Conservation (phyloP, 1,140 invertebrate species). For the Drosophila virilis region DNA sequence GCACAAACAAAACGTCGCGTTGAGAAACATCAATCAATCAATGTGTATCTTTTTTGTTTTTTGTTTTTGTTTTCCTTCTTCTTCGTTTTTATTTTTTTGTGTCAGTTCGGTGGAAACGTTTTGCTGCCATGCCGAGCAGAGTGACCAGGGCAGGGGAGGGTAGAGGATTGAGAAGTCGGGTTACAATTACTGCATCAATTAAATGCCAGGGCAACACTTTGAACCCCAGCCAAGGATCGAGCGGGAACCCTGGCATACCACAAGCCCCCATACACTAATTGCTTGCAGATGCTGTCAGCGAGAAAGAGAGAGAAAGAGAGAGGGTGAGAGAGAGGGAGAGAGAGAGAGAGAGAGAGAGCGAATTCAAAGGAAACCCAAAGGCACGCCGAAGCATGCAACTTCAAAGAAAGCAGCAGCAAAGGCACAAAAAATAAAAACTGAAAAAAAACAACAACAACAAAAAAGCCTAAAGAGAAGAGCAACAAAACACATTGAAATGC, state of each 20-base stretch:
- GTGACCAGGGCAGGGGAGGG: neutral
- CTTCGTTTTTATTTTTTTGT: constrained; percentile 34
- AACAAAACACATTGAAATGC: constrained; percentile 74
- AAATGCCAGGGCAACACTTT: constrained; percentile 80
- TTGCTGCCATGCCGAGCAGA: constrained; percentile 11
- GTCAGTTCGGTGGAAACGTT: constrained; percentile 74
- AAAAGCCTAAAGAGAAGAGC: constrained; percentile 30
- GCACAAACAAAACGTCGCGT: constrained; percentile 58
- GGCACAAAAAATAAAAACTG: constrained; percentile 27
- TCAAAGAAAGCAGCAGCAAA: constrained; percentile 76
- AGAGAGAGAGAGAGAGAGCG: constrained; percentile 12
- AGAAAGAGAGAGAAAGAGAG: constrained; percentile 1
- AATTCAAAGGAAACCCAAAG: constrained; percentile 80
- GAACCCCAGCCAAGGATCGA: constrained; percentile 52
- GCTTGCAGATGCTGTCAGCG: constrained; percentile 66
- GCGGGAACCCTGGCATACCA: constrained; percentile 47
- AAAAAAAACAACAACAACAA: constrained; percentile 19
- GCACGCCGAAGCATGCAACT: constrained; percentile 79
- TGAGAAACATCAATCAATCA: constrained; percentile 51
- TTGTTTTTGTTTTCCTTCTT: constrained; percentile 1
- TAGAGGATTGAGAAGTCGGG: constrained; percentile 13
- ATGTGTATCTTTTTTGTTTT: constrained; percentile 43
- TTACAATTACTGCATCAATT: constrained; percentile 78
- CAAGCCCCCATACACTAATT: constrained; percentile 74
- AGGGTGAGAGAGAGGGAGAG: neutral